Percentiles rank a stretch among this genome's conserved stretches.
These are phyloP conservation scores for Calypte anna DNA, from an alignment of 2,113 vertebrate genomes.

Conservation along the genomic window DNA sequence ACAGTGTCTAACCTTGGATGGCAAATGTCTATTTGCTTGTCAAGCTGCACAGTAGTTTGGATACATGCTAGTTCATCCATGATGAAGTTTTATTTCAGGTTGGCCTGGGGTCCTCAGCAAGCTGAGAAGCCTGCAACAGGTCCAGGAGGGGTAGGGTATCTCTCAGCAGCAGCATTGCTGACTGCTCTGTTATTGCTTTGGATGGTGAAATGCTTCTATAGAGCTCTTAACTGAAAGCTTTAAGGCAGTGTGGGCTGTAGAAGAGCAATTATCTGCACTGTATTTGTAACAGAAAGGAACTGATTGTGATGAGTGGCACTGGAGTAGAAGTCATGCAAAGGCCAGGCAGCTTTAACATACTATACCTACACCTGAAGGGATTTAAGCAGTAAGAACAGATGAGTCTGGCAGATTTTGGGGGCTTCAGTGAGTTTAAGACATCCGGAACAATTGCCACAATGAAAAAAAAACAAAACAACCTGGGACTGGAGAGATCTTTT, in stretches of 20 bases:
- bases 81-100: not conserved
- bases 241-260: not conserved
- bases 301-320: not conserved
- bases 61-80: not conserved
- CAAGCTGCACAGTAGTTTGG: not conserved
- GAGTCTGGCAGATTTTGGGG: not conserved
- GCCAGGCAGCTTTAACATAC: not conserved
- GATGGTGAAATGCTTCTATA: not conserved
- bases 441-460: not conserved
- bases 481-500: not conserved
- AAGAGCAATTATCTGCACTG: not conserved
- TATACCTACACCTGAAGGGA: not conserved
- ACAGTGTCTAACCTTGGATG: not conserved
- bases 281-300: not conserved
- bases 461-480: not conserved
- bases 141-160: too few relatives aligned
- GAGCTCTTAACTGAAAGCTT: not conserved
- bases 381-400: not conserved
- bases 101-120: not conserved
- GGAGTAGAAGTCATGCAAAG: not conserved
- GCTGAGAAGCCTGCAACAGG: not conserved
- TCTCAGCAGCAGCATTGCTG: not conserved
- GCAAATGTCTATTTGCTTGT: not conserved
- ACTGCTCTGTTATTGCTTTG: not conserved
- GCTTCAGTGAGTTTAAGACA: not conserved